Percentiles rank a stretch among this genome's conserved stretches.
These are phyloP conservation scores for Troides aeacus DNA, from an alignment of 2,888 invertebrate species.

Conservation along the genomic window DNA sequence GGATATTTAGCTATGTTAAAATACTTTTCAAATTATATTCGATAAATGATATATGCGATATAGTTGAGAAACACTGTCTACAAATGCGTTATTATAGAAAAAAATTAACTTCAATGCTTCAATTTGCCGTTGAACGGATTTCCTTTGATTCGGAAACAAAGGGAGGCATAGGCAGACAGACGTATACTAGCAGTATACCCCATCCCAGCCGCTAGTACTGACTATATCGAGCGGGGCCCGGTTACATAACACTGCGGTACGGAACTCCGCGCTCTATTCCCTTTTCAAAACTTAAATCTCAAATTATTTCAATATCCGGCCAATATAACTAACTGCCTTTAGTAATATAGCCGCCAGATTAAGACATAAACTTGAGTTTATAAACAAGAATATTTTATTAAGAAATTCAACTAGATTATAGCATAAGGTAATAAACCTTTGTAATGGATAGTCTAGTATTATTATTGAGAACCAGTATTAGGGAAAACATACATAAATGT, in stretches of 20 bases:
- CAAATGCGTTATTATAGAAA: neutral
- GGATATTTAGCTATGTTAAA: neutral
- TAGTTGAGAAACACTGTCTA: neutral
- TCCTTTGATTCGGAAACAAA: constrained; percentile 34
- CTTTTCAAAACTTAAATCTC: constrained; percentile 43
- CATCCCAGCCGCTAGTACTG: constrained; percentile 47
- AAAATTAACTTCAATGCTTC: neutral
- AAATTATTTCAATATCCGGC: constrained; percentile 39
- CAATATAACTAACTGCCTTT: constrained; percentile 4
- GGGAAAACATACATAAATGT: no score
- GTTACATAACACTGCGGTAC: constrained; percentile 75
- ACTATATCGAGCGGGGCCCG: constrained; percentile 63
- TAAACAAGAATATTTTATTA: neutral
- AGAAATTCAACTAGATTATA: no score
- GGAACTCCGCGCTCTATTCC: constrained; percentile 51
- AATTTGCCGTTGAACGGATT: neutral
- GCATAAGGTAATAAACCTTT: no score
- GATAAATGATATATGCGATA: neutral
- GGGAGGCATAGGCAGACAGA: constrained; percentile 49
- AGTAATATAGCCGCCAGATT: neutral
- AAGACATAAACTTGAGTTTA: neutral
- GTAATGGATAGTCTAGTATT: no score
- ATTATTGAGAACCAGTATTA: no score
- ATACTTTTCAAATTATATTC: neutral
- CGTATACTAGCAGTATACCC: constrained; percentile 47